These are phyloP conservation scores for Sceloporus undulatus DNA, from an alignment of 2,113 vertebrate species.

Conservation along the genomic window DNA sequence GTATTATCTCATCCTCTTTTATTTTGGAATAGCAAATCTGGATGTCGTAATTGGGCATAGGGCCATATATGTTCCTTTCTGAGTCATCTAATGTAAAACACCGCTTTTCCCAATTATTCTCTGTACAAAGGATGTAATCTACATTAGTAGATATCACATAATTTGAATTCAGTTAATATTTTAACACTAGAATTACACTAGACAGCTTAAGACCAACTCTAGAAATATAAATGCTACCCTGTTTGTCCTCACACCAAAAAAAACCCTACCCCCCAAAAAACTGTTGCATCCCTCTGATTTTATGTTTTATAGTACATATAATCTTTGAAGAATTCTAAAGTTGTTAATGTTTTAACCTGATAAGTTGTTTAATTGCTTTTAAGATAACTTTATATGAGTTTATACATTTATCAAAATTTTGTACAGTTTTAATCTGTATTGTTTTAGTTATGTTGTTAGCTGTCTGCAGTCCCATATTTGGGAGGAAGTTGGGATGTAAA, in stretches of 20 bases:
- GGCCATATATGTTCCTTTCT: constrained; percentile 7
- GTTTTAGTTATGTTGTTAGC: too few species aligned
- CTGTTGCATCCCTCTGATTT: background rate
- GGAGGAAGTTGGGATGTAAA: too few species aligned
- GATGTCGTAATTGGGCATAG: constrained; percentile 23
- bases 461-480: too few species aligned
- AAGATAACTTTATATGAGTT: too few species aligned
- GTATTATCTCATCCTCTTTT: constrained; percentile 66
- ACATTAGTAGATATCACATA: background rate
- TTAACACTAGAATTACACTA: background rate
- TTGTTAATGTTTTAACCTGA: too few species aligned
- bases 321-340: too few species aligned
- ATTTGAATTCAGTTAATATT: background rate
- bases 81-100: constrained; percentile 25
- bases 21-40: constrained; percentile 41
- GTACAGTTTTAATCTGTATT: too few species aligned
- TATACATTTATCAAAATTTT: too few species aligned
- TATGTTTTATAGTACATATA: too few species aligned
- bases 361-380: too few species aligned
- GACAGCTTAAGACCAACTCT: background rate
- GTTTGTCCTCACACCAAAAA: too few species aligned
- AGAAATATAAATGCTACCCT: background rate
- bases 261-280: background rate
- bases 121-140: constrained; percentile 15
- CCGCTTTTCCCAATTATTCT: background rate